Evolutionary conservation across 2,113 vertebrate species (phyloP), one percentile per base, ranked within the genome.

Genomic region (Oceanites oceanicus): DNA sequence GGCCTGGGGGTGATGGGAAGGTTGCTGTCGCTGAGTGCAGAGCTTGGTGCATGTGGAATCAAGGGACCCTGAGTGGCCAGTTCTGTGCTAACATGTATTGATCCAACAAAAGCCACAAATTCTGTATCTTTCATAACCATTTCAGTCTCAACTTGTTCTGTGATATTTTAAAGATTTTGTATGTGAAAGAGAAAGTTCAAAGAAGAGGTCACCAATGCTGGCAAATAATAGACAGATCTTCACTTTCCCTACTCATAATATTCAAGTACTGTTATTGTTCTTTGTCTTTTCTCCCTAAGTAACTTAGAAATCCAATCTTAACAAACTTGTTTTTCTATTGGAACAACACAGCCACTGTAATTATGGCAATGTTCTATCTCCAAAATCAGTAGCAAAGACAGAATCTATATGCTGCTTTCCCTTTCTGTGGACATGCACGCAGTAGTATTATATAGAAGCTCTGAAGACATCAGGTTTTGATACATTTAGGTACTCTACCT

Each of bases 11-110:
- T 55, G 52, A 10, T n/a, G 47, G 19, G 12, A 8, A 32, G 10
- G 11, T n/a, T 84, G 19, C 12, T 79, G 44, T 5, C 0, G 0
- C 3, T 32, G 52, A 15, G 8, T 26, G 13, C 32, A 72, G 56
- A 68, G 10, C 17, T 80, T 42, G 38, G 10, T 38, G 11, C 13
- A 23, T 19, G 29, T 4, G 9, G 7, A 2, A 42, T 3, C 23
- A 52, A 19, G 19, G 52, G 42, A 8, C 15, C 20, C 45, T 21
- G 6, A 8, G 15, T 45, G 47, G 3, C 67, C 16, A 30, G 14
- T 61, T 79, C 61, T 53, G 5, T n/a, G 10, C 25, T 49, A 21
- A 11, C 40, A 32, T 8, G 5, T 30, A n/a, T 16, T 40, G 29
- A 53, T 52, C 21, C 47, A 53, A 12, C 7, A 62, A 59, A 80